These are phyloP conservation scores for Drosophila melanogaster DNA, from an alignment of 1,140 invertebrate genomes.

Conservation along the genomic window Release_6_plus_ISO1_MT NT_037436.4:20069001-20069500, in stretches of 20 bases:
- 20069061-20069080: conserved; percentile 45
- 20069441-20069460: conserved; percentile 27
- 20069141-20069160: conserved; percentile 6
- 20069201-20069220: conserved; percentile 56
- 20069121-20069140: conserved; percentile 37
- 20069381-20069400: conserved; percentile 67
- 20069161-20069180: conserved; percentile 24
- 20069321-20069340: neutral
- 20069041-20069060: conserved; percentile 10
- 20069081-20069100: conserved; percentile 77
- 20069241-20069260: conserved; percentile 55
- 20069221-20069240: conserved; percentile 47
- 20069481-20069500: conserved; percentile 80
- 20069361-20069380: conserved; percentile 29
- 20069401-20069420: conserved; percentile 69
- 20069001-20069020: conserved; percentile 20
- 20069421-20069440: conserved; percentile 40
- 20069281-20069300: conserved; percentile 54
- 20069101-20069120: conserved; percentile 69
- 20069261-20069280: conserved; percentile 60
- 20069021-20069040: neutral
- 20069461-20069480: conserved; percentile 81
- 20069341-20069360: conserved; percentile 6
- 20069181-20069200: conserved; percentile 41
- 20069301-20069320: conserved; percentile 1